phyloP scores from a whole-genome alignment of 2,797 vertebrate genomes.

The Cheirogaleus major region DNA sequence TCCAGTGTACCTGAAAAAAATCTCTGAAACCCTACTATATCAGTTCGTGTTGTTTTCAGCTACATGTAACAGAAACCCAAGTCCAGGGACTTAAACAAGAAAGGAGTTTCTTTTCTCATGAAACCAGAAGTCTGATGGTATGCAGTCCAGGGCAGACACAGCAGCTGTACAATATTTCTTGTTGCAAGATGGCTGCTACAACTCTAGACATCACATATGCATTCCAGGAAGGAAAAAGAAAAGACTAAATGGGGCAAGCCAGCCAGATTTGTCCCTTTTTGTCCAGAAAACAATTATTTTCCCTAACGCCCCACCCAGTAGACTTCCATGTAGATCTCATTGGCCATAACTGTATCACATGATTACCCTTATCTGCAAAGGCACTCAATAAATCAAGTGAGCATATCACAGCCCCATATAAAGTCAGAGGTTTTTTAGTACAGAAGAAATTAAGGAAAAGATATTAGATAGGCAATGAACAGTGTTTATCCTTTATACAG shows the following conservation, averaged over 20 bases:
- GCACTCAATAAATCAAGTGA: neutral
- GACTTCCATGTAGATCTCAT: neutral
- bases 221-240: neutral
- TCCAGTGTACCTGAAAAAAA: neutral
- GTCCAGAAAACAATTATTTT: neutral
- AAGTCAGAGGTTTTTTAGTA: neutral
- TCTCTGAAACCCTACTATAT: neutral
- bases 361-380: neutral
- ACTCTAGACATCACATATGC: neutral
- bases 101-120: conserved; percentile 2
- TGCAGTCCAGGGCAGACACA: neutral
- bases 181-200: neutral
- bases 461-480: neutral
- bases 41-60: neutral
- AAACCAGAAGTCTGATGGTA: neutral
- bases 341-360: neutral
- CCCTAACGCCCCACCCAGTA: neutral
- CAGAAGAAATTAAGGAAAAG: conserved; percentile 13
- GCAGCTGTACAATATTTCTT: neutral
- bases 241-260: neutral
- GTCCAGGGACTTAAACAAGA: neutral
- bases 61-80: neutral
- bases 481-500: neutral
- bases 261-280: neutral
- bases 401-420: neutral